Evolutionary conservation across 2,797 vertebrate species (phyloP), one percentile per base, ranked within the genome.

Genomic region (Xenops minutus): DNA sequence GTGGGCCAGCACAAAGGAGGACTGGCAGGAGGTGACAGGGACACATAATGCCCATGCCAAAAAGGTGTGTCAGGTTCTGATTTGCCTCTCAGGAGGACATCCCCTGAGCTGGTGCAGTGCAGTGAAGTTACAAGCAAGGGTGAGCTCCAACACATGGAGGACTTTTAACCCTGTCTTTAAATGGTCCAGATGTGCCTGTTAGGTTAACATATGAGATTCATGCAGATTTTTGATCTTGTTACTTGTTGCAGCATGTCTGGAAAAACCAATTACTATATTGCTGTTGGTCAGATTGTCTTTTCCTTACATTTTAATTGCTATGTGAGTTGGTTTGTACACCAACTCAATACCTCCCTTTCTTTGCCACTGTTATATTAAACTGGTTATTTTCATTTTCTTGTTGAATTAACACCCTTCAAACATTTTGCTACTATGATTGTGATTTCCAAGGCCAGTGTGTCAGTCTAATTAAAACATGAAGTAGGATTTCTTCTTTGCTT

Each of bases 31-130:
- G 32, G 63, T 9, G 54, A 6, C 43, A 32, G 63, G 32, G 34
- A 34, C 24, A 5, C 3, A 0, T 4, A 0, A 20, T 34, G 10
- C 1, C 3, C 1, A 9, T 61, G 52, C 46, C 63, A 43, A 7
- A n/a, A 34, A 59, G 36, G 8, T 9, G 14, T 16, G 21, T 19
- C 49, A 66, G 16, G 3, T 37, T 51, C 24, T 29, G 51, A 15
- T 61, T 54, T 3, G 0, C 44, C 4, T 27, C 27, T 56, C 18
- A 17, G 41, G 71, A 9, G 0, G 1, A 62, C 34, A 14, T 8
- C 52, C 61, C 43, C 75, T 37, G 69, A 51, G 4, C 61, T 32
- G 26, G 1, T 27, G 46, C 24, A 9, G 21, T 10, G 17, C 27
- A 8, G 18, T 12, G 13, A n/a, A 63, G 14, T 44, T 22, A 14